Base-by-base conservation (phyloP, 1,140 invertebrate genomes). In the Trachelipus rathkii region DNA sequence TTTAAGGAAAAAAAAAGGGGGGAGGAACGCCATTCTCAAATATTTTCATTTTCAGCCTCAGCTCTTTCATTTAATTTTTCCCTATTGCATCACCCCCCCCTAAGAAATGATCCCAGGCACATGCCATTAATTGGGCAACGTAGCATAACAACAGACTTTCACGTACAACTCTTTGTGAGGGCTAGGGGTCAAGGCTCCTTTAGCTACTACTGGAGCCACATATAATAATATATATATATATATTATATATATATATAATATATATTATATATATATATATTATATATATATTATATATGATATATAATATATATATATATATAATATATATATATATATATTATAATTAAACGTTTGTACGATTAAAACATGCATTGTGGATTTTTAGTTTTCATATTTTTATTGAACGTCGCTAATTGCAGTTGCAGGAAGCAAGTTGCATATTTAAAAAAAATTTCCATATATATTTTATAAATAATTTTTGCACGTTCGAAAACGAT, bases 311-410 rank as follows among this genome's bases (percentile, higher is more conserved):
- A 70, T n/a, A 70, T 70, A 70, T 70, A n/a, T 70, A 70, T 70
- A 70, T 70, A 70, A n/a, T 70, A 70, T 70, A 70, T 70, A 70
- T 70, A 70, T 70, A 70, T n/a, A 33, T 33, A 33, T 33, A 33
- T 33, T 33, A 33, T 33, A 33, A 33, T 45, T 44, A n/a, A 72
- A 72, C 45, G 53, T 75, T 74, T 78, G 76, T 74, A 74, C 77
- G 76, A 74, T 78, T 74, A 78, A 74, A 75, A 74, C 77, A 78
- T 78, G 77, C 73, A 72, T 74, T 60, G 50, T 60, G n/a, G 50
- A 8, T 74, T 60, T 60, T 60, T 60, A 60, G 50, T n/a, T n/a
- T 33, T 33, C 33, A 33, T 33, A 33, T 33, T 33, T 33, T 33
- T n/a, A n/a, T 33, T 33, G 33, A 33, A 33, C 33, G n/a, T n/a